Base-by-base conservation (phyloP, 2,797 vertebrate species). In the Melanotaenia trifasciata region DNA sequence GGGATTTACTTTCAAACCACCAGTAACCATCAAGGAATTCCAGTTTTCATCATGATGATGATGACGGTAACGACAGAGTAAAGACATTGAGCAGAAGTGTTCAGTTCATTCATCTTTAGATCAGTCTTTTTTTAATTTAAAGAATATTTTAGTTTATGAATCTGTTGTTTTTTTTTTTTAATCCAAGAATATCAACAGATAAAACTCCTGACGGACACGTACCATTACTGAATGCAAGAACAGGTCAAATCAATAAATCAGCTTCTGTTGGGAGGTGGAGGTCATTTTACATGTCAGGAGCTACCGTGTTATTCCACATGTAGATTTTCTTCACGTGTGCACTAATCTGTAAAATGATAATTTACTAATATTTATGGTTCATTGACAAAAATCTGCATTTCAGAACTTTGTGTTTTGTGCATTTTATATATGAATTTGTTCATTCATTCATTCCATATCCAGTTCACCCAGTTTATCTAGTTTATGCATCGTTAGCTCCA, bases 1-100 rank as follows among this genome's bases (percentile, higher is more conserved):
- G 14, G 59, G 56, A 72, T 81, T 73, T 20, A 74, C 69, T 47
- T 32, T 64, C 36, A 24, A 14, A 24, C 60, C 4, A 30, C 26
- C 1, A 18, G n/a, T 32, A 22, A 13, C 6, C 38, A 28, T 28
- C 24, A 26, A 54, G 51, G 12, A 53, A 12, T 11, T 54, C 28
- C 36, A 3, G 12, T 20, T 43, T 43, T 45, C 22, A 62, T 16
- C 26, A 30, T 18, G 16, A 22, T 28, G 40, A 54, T 54, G 24
- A 14, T 5, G 26, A 54, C 28, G 24, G 24, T 12, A 5, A 54
- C 5, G 1, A 4, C 22, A 24, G n/a, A 53, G 10, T 12, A 24
- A 26, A 53, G 3, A 51, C 4, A 22, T 9, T 20, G n/a, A 51
- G 50, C n/a, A 24, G 22, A 10, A 51, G n/a, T 51, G 50, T 40